Evolutionary conservation across 2,888 invertebrate species (phyloP), one percentile per base, ranked within the genome.

Genomic region (Escarpia spicata): DNA sequence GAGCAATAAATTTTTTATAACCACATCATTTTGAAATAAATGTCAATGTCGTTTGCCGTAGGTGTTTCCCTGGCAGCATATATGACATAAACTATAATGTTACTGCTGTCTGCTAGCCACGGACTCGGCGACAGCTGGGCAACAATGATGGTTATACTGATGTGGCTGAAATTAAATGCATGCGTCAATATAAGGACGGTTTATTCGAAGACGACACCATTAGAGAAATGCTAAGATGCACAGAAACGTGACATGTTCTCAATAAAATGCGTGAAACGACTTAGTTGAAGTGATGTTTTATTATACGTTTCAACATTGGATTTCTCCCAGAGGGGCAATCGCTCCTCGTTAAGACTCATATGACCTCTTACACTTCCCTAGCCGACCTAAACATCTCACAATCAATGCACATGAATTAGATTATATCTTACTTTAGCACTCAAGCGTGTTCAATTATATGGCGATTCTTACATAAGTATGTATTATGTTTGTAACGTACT

Each of bases 61-160:
- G 75, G 75, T 75, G 75, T 75, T 26, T 75, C 52, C 75, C 6
- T 75, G n/a, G 75, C 19, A 75, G n/a, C 26, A 26, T 6, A 26
- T 75, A n/a, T 75, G 26, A 75, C 26, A 75, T 75, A 75, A 75
- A 75, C 75, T 75, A 75, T 75, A 75, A 75, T 75, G 75, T 75
- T 26, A n/a, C 19, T 75, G 26, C n/a, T 6, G 26, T 26, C 75
- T 75, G n/a, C 75, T 6, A 26, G n/a, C 26, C 75, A 75, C 19
- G 52, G 6, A 75, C 75, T 3, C 26, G 75, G 75, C n/a, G 75
- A 75, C 19, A 75, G 75, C 75, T 26, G n/a, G 26, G 19, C 75
- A 75, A n/a, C 75, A 26, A 26, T 26, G 75, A 75, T 75, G 75
- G 15, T 19, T 75, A 19, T 15, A 75, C 75, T 15, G 75, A 26